These are phyloP conservation scores for Papio anubis DNA, from an alignment of 2,113 vertebrate genomes.

Conservation along the genomic window DNA sequence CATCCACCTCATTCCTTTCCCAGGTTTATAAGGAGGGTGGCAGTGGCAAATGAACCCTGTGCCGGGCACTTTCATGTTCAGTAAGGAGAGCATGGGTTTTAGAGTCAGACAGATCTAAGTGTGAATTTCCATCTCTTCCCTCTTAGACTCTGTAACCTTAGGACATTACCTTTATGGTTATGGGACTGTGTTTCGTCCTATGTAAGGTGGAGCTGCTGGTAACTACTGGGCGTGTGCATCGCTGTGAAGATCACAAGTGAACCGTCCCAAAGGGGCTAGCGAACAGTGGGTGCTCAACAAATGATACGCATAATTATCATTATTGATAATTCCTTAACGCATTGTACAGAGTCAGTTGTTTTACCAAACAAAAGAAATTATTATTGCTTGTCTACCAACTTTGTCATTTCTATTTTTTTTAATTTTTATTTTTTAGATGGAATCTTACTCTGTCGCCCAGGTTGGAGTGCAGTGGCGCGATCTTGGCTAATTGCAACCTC, in stretches of 20 bases:
- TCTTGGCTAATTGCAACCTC: no score
- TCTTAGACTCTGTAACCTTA: not conserved
- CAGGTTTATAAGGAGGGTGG: not conserved
- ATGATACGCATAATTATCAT: not conserved
- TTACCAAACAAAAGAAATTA: not conserved
- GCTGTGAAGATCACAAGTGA: not conserved
- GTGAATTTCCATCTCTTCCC: not conserved
- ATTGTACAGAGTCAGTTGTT: not conserved
- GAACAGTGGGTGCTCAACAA: not conserved
- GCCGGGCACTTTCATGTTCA: not conserved
- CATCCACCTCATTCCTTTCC: not conserved
- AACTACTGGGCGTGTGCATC: not conserved
- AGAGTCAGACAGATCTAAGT: not conserved
- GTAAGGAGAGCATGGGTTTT: not conserved
- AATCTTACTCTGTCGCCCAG: no score
- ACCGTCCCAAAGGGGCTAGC: not conserved
- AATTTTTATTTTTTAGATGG: no score
- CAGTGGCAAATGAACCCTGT: not conserved
- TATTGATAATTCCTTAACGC: not conserved
- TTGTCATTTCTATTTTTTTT: conserved; percentile 27
- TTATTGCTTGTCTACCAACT: not conserved
- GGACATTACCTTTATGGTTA: not conserved
- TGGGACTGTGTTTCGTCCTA: not conserved
- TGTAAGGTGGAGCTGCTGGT: not conserved
- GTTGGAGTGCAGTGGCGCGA: no score